Evolutionary conservation across 2,113 vertebrate genomes (phyloP).

Genomic region (Pica pica): DNA sequence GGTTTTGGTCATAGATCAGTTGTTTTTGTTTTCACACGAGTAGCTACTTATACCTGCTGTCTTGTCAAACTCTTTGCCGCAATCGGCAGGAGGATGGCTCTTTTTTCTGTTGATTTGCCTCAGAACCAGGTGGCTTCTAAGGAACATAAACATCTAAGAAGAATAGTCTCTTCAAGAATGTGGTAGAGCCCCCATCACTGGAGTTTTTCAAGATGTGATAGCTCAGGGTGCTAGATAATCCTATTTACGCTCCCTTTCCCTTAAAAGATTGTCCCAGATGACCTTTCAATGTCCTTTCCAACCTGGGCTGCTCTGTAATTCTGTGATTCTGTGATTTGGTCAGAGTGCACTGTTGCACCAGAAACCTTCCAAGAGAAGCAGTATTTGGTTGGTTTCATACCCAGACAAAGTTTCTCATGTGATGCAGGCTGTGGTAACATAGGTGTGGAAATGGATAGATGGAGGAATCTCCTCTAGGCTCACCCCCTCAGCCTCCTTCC

Average conservation of each 20-base stretch:
- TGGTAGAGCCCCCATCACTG: background rate
- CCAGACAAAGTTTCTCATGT: background rate
- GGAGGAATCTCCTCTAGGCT: background rate
- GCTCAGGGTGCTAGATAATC: background rate
- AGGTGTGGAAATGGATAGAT: background rate
- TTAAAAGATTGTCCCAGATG: background rate
- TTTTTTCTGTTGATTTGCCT: background rate
- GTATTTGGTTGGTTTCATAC: background rate
- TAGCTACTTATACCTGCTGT: background rate
- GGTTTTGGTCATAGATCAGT: constrained; percentile 15
- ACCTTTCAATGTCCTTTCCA: background rate
- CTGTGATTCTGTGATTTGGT: background rate
- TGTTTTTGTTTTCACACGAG: background rate
- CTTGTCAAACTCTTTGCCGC: background rate
- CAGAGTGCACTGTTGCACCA: background rate
- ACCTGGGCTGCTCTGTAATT: background rate
- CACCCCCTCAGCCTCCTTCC: background rate
- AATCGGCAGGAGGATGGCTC: background rate
- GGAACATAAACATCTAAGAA: background rate
- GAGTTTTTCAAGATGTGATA: background rate
- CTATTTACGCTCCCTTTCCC: background rate
- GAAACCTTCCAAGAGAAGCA: background rate
- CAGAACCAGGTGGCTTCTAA: background rate
- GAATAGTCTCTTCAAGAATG: background rate
- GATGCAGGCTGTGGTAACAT: accelerated